These are phyloP conservation scores for Solea solea DNA, from an alignment of 2,113 vertebrate genomes.

Conservation along the genomic window DNA sequence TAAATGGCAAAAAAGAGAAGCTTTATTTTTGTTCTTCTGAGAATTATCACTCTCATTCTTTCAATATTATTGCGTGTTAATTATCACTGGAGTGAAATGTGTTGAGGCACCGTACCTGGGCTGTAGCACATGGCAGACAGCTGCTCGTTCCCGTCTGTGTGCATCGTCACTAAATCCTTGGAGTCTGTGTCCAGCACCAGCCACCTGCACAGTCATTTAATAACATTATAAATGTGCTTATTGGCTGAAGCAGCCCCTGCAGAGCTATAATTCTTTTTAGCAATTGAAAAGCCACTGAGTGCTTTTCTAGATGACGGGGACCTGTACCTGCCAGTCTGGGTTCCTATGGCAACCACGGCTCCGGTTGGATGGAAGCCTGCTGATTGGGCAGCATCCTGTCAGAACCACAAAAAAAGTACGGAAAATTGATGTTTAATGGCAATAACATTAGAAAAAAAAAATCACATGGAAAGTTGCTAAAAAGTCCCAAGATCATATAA, in stretches of 20 bases:
- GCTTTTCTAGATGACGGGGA: not conserved
- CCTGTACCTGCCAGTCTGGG: constrained; percentile 90
- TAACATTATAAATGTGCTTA: not conserved
- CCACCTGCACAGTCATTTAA: constrained; percentile 86
- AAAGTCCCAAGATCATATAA: not conserved
- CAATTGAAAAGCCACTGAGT: not conserved
- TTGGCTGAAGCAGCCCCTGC: not conserved
- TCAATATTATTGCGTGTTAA: too few relatives aligned
- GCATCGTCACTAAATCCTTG: constrained; percentile 95
- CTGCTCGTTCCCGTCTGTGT: constrained; percentile 98
- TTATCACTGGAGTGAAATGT: too few relatives aligned
- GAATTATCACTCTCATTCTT: too few relatives aligned
- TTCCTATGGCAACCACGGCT: constrained; percentile 93
- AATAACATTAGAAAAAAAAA: not conserved
- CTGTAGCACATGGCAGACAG: constrained; percentile 95
- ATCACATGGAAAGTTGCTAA: not conserved
- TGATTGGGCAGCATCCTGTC: constrained; percentile 93
- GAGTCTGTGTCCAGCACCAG: constrained; percentile 97
- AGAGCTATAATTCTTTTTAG: not conserved
- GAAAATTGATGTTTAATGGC: not conserved
- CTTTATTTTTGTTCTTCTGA: too few relatives aligned
- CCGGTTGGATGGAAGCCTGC: constrained; percentile 96
- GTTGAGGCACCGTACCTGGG: constrained; percentile 83
- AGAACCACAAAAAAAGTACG: constrained; percentile 40
- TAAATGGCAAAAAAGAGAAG: too few relatives aligned